These are phyloP conservation scores for Agonum fuliginosum DNA, from an alignment of 2,888 invertebrate genomes.

Conservation along the genomic window DNA sequence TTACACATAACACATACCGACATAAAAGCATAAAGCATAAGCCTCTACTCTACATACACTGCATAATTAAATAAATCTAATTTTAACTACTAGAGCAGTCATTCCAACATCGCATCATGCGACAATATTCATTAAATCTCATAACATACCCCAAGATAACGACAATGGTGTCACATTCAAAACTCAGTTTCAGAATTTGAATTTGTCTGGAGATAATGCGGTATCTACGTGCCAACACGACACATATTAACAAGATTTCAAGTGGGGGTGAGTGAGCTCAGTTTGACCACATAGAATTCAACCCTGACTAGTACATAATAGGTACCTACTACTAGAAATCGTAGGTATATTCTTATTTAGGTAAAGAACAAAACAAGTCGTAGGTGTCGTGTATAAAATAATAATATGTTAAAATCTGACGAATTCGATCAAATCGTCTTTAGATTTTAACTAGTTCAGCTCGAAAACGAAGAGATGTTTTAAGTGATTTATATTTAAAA, in stretches of 20 bases:
- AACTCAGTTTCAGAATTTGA: conserved; percentile 13
- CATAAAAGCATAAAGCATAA: too few relatives aligned
- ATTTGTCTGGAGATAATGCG: not conserved
- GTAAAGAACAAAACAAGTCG: too few relatives aligned
- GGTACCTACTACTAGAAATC: too few relatives aligned
- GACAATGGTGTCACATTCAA: not conserved
- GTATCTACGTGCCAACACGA: not conserved
- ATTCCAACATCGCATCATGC: not conserved
- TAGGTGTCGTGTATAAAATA: too few relatives aligned
- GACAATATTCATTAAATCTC: conserved; percentile 13
- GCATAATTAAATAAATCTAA: conserved; percentile 20
- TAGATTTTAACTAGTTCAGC: too few relatives aligned
- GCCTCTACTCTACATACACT: too few relatives aligned
- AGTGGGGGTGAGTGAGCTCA: not conserved
- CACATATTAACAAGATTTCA: conserved; percentile 5
- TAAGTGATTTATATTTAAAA: too few relatives aligned
- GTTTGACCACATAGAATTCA: not conserved
- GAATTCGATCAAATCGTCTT: too few relatives aligned
- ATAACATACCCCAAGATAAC: not conserved
- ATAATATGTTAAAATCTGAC: too few relatives aligned
- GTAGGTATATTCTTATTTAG: too few relatives aligned
- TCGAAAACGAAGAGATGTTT: too few relatives aligned
- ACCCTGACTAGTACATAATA: too few relatives aligned
- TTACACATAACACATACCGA: not conserved
- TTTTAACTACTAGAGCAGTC: conserved; percentile 3